Conservation (phyloP, 2,113 vertebrate species). For the Pitta sordida region DNA sequence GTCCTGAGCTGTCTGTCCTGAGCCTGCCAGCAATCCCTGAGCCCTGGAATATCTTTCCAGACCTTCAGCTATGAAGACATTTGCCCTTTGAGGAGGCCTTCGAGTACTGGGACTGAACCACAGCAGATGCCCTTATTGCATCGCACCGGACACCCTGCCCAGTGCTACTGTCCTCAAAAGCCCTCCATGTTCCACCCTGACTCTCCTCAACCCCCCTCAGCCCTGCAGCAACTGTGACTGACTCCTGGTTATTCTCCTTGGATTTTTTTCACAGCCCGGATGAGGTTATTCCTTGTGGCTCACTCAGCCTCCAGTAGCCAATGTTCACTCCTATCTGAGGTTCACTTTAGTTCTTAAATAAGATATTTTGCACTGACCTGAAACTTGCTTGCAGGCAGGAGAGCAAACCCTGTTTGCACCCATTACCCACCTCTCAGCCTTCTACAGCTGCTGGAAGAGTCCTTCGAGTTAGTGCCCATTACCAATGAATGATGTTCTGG, state of each 20-base stretch:
- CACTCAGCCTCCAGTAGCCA: not conserved
- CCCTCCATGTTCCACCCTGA: accelerated
- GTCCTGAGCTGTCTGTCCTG: not conserved
- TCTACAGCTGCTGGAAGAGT: not conserved
- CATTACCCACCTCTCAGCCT: not conserved
- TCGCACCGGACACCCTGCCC: not conserved
- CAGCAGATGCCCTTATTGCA: not conserved
- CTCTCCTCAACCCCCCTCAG: accelerated
- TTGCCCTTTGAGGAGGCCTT: not conserved
- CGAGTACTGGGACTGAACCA: not conserved
- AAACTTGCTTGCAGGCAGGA: not conserved
- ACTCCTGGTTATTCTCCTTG: not conserved
- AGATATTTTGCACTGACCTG: not conserved
- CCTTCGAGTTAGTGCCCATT: not conserved
- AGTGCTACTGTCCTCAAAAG: not conserved
- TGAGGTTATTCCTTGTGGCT: not conserved
- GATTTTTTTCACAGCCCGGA: not conserved
- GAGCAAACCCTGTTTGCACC: not conserved
- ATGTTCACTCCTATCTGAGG: not conserved
- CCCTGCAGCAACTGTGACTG: not conserved
- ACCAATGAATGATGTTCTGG: not conserved
- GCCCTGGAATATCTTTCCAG: not conserved
- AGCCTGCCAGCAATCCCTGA: not conserved
- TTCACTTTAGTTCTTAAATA: not conserved
- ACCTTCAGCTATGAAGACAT: not conserved